Conservation (phyloP, 2,113 vertebrate genomes). For the Apaloderma vittatum region DNA sequence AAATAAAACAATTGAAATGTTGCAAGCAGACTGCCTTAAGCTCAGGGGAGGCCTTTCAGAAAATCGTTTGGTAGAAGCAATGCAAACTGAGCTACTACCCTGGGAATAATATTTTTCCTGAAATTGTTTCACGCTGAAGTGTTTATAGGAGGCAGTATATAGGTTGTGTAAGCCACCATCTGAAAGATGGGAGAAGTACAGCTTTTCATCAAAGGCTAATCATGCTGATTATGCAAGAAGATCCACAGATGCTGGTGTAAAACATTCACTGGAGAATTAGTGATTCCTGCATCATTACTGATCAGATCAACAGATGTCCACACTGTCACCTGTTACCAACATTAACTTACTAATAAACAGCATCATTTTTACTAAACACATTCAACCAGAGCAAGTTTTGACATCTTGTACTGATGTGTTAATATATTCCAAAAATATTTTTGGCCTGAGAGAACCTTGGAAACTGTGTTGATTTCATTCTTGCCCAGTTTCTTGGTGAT, state of each 20-base stretch:
- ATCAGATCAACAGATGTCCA: not conserved
- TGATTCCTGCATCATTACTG: not conserved
- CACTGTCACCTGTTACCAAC: not conserved
- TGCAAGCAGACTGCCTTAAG: not conserved
- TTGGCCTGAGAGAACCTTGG: not conserved
- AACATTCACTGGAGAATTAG: not conserved
- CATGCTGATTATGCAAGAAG: not conserved
- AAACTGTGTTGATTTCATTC: not conserved
- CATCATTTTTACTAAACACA: not conserved
- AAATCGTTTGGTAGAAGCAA: not conserved
- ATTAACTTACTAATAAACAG: not conserved
- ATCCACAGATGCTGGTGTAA: not conserved
- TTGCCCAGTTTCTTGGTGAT: not conserved
- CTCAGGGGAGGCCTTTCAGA: slow-evolving; percentile 35
- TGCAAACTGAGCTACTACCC: not conserved
- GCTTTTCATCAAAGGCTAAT: not conserved
- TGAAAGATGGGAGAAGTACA: not conserved
- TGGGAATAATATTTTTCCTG: slow-evolving; percentile 47
- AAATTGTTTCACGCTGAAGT: slow-evolving; percentile 31
- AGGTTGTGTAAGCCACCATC: not conserved
- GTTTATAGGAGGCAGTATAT: not conserved
- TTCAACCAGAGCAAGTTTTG: not conserved
- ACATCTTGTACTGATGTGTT: not conserved
- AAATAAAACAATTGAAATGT: slow-evolving; percentile 43
- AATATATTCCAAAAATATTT: not conserved